Evolutionary conservation across 1,140 invertebrate species (phyloP).

Genomic region (Himalopsyche phryganea): DNA sequence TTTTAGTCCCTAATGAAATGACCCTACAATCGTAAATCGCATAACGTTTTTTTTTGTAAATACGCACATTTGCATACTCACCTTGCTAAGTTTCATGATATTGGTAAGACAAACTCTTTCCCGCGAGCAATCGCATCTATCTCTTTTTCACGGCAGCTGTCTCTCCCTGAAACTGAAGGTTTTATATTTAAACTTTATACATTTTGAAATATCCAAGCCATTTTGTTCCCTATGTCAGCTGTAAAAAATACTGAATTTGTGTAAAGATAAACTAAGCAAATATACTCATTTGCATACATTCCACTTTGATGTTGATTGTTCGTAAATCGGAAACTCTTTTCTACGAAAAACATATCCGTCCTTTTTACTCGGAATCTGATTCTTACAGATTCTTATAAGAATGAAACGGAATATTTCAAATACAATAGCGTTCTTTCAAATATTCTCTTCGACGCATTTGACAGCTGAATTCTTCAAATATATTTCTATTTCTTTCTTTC

Average conservation of each 20-base stretch:
- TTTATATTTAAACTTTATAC: background rate
- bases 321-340: background rate
- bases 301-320: background rate
- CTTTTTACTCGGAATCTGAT: slow-evolving; percentile 9
- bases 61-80: slow-evolving; percentile 34
- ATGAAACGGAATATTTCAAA: slow-evolving; percentile 20
- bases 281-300: slow-evolving; percentile 1
- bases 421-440: slow-evolving; percentile 17
- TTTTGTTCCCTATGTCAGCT: background rate
- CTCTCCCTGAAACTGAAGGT: background rate
- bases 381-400: slow-evolving; percentile 7
- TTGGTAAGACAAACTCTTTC: slow-evolving; percentile 24
- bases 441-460: slow-evolving; percentile 13
- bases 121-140: slow-evolving; percentile 10
- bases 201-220: background rate
- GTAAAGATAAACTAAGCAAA: background rate
- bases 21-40: background rate
- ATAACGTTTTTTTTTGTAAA: slow-evolving; percentile 1
- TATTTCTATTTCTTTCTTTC: slow-evolving; percentile 18
- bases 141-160: slow-evolving; percentile 1
- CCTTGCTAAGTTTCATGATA: slow-evolving; percentile 28
- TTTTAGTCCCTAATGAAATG: slow-evolving; percentile 4
- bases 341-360: slow-evolving; percentile 19
- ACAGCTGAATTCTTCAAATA: slow-evolving; percentile 19
- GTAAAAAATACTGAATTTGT: background rate